Evolutionary conservation across 1,140 invertebrate genomes (phyloP), one percentile per base, ranked within the genome.

Genomic region (Pantala flavescens): DNA sequence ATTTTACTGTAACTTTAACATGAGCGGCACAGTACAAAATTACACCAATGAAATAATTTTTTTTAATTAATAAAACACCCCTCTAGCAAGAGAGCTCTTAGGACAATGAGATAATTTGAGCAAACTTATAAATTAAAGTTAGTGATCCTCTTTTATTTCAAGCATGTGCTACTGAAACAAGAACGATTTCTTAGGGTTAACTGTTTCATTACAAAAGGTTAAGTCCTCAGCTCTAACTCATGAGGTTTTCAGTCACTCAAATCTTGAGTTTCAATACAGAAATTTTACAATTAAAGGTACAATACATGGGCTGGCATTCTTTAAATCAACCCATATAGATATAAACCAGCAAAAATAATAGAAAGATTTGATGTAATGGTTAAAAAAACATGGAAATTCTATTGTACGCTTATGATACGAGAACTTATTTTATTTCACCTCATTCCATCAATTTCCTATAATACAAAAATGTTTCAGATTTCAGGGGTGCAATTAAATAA

Each of bases 1-100:
- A 63, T 63, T 63, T 63, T 63, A 63, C 49, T 63, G 49, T 63
- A 63, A 63, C 49, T 63, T 63, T 63, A 63, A 63, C 49, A 63
- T 63, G 49, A 63, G 49, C 12, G 49, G 49, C 49, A 63, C 49
- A 63, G 49, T 63, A 63, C 49, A 63, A 63, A 63, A 63, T 63
- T 63, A 63, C 49, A 63, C 49, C 49, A 63, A 63, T 63, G 14
- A 63, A 63, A 63, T 63, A 63, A 63, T 7, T 19, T 63, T 63
- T 63, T 63, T 21, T 1, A 63, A 63, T 63, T 63, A 12, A 63
- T 63, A 63, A 63, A 63, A 63, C 49, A 63, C n/a, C n/a, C n/a
- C 49, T 63, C 49, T 12, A 16, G n/a, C 12, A 3, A 19, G 49
- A 63, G 49, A 63, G 49, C n/a, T 7, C 3, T 63, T 63, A 7